Evolutionary conservation across 1,140 invertebrate species (phyloP), one percentile per base, ranked within the genome.

Genomic region (Drosophila teissieri): DNA sequence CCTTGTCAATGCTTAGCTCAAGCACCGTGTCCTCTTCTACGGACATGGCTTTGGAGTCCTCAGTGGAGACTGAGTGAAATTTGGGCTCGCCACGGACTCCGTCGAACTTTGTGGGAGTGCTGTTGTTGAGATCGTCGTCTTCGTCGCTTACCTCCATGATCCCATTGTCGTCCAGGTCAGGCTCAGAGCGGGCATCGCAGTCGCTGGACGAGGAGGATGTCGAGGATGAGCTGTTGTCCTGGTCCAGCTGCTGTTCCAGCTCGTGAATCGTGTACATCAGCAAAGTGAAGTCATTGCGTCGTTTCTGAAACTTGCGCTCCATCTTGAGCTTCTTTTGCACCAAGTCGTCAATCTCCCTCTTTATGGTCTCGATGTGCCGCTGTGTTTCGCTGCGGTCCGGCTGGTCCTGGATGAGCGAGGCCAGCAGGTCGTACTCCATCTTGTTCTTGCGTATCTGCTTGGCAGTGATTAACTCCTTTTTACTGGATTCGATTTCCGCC

Each of bases 341-440:
- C 45, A 95, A 91, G 57, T 91, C 91, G 42, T 94, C 93, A 31
- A 98, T 92, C 90, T 98, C 97, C 73, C 95, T 95, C 81, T 96
- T 95, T 11, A 98, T 92, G 39, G 94, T 94, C 45, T 95, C 93
- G 1, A 98, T 93, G 78, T 96, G 95, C 67, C 95, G 93, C 72
- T 96, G 94, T 1, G 97, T 98, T 73, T 96, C 95, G 89, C 96
- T 95, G 86, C 98, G 94, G 90, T 98, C 97, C 0, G 98, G 98
- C 85, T 98, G 96, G 80, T 96, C 95, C 74, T 96, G 95, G 72
- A 99, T 98, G 3, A 98, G 95, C 93, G 97, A 96, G 1, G 98
- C 97, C 24, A 99, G 80, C 5, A 97, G 95, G 94, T 99, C 97
- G 93, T 98, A 99, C 86, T 98, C 97, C 93, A 97, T 95, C 79